Percentiles rank a stretch among this genome's conserved stretches.
These are phyloP conservation scores for Aptenodytes patagonicus DNA, from an alignment of 2,113 vertebrate species.

Conservation along the genomic window DNA sequence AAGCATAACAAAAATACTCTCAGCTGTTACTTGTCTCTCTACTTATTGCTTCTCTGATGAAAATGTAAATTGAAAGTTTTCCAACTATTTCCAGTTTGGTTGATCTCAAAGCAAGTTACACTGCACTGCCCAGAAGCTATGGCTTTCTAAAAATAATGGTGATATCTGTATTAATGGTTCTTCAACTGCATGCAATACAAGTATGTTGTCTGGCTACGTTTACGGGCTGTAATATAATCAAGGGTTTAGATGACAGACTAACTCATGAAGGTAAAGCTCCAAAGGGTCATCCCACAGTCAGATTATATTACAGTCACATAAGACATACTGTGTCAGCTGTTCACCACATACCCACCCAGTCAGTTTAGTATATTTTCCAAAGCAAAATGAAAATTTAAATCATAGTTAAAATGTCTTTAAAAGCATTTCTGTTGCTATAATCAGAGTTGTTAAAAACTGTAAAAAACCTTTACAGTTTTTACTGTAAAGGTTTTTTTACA, in stretches of 20 bases:
- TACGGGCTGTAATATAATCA: constrained; percentile 58
- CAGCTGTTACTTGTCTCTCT: constrained; percentile 10
- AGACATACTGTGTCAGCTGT: constrained; percentile 34
- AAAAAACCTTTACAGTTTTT: no score
- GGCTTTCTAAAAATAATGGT: constrained; percentile 54
- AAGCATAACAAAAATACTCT: not conserved
- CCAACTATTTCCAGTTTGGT: not conserved
- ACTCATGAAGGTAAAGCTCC: constrained; percentile 36
- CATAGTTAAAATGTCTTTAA: constrained; percentile 5
- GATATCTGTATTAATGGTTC: constrained; percentile 20
- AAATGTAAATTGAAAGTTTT: constrained; percentile 32
- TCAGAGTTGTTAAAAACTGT: not conserved
- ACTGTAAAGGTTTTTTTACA: no score
- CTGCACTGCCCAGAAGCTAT: not conserved
- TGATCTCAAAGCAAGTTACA: constrained; percentile 8
- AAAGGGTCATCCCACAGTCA: constrained; percentile 3
- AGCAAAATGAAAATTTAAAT: constrained; percentile 61
- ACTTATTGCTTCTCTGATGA: not conserved
- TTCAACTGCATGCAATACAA: constrained; percentile 39
- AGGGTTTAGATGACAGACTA: constrained; percentile 32
- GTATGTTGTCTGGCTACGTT: constrained; percentile 31
- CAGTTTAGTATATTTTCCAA: constrained; percentile 50
- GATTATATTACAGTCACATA: constrained; percentile 28
- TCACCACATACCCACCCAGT: constrained; percentile 9
- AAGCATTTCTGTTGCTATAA: constrained; percentile 60